Evolutionary conservation across 2,797 vertebrate genomes (phyloP).

Genomic region (Gambelia wislizenii): DNA sequence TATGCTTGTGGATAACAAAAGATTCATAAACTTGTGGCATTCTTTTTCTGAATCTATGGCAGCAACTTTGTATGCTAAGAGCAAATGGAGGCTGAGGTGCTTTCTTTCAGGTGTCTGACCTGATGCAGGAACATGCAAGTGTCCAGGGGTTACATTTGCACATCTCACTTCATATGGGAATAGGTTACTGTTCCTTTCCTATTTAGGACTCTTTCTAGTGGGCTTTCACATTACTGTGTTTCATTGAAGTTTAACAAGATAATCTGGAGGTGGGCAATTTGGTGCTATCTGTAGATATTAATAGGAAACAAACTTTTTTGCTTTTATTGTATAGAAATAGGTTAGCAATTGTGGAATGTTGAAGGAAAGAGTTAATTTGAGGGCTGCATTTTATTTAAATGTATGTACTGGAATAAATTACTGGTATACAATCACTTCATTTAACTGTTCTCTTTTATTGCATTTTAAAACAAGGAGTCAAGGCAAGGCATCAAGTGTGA

Average conservation of each 20-base stretch:
- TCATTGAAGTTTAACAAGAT: not conserved
- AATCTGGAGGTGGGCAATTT: not conserved
- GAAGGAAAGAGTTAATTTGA: conserved; percentile 57
- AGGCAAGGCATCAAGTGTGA: conserved; percentile 54
- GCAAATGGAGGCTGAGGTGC: not conserved
- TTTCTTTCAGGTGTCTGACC: not conserved
- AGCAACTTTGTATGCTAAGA: not conserved
- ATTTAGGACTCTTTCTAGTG: not conserved
- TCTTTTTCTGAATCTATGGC: not conserved
- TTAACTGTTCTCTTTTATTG: conserved; percentile 57
- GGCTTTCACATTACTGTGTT: not conserved
- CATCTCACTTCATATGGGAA: not conserved
- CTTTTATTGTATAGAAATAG: conserved; percentile 7
- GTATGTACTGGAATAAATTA: conserved; percentile 67
- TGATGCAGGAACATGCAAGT: not conserved
- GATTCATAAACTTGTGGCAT: not conserved
- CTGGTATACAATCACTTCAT: conserved; percentile 59
- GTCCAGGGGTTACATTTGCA: not conserved
- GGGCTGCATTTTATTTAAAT: conserved; percentile 61
- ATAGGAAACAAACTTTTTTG: no score
- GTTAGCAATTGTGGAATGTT: conserved; percentile 11
- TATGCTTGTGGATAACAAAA: not conserved
- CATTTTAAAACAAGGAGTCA: conserved; percentile 65
- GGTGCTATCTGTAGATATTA: not conserved
- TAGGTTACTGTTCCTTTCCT: no score